Percentiles rank a stretch among this genome's conserved stretches.
Evolutionary conservation across 2,797 vertebrate genomes (phyloP).

Genomic region (Dryobates pubescens): DNA sequence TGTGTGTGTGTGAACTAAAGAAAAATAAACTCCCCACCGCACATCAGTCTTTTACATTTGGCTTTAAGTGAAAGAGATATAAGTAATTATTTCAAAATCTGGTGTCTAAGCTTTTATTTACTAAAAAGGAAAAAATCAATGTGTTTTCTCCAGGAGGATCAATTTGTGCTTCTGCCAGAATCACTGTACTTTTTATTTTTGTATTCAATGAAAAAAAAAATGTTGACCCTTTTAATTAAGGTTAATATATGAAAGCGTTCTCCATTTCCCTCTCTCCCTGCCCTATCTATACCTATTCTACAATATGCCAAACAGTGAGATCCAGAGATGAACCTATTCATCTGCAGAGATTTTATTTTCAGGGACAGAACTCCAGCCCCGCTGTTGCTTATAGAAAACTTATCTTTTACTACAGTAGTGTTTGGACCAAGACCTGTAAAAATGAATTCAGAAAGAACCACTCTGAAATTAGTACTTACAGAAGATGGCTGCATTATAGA

Average conservation of each 20-base stretch:
- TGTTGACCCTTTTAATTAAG: background rate
- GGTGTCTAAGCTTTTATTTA: background rate
- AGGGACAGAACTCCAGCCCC: background rate
- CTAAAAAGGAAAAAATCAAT: background rate
- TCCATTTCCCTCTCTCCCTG: background rate
- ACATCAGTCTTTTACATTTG: background rate
- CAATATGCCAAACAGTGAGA: background rate
- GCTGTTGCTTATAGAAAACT: background rate
- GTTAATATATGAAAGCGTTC: background rate
- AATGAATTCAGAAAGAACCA: background rate
- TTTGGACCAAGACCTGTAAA: conserved; percentile 10
- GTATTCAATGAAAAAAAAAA: background rate
- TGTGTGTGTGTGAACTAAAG: background rate
- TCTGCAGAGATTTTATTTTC: background rate
- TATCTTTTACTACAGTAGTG: background rate
- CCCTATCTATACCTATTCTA: background rate
- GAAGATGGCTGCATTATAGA: background rate
- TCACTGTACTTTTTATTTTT: background rate
- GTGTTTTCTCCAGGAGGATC: background rate
- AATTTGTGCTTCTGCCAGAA: background rate
- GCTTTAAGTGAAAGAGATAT: background rate
- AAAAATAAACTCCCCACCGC: background rate
- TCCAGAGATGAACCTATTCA: background rate
- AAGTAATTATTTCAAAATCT: background rate
- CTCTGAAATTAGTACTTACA: background rate